Percentiles rank a stretch among this genome's conserved stretches.
Evolutionary conservation across 2,797 vertebrate species (phyloP).

Genomic region (Cygnus olor): DNA sequence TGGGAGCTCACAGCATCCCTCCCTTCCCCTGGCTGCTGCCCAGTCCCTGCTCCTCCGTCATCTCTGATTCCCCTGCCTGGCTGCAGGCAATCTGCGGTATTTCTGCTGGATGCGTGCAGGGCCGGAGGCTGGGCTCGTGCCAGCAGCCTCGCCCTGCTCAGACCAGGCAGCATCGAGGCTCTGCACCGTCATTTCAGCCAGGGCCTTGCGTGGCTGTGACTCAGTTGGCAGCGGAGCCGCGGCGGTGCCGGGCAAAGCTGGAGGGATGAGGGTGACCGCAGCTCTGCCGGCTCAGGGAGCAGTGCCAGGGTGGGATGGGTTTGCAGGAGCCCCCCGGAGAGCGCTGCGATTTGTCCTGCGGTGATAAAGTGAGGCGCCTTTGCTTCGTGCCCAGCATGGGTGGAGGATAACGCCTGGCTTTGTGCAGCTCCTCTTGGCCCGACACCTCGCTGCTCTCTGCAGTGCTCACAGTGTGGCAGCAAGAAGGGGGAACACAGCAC

Average conservation of each 20-base stretch:
- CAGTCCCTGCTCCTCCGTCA: background rate
- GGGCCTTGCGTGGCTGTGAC: background rate
- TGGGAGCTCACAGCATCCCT: background rate
- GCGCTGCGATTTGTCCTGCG: background rate
- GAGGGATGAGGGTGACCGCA: fast-evolving
- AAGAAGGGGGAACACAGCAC: background rate
- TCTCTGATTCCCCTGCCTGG: background rate
- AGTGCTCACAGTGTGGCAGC: background rate
- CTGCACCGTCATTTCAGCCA: background rate
- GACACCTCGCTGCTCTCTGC: fast-evolving
- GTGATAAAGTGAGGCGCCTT: background rate
- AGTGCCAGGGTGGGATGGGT: background rate
- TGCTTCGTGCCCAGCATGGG: background rate
- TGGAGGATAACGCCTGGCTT: background rate
- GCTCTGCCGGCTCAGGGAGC: background rate
- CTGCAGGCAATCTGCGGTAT: background rate
- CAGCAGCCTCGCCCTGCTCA: background rate
- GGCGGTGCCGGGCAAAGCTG: background rate
- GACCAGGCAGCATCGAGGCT: background rate
- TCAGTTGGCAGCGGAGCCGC: background rate
- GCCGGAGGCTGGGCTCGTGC: background rate
- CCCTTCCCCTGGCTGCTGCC: background rate
- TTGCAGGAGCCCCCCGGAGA: background rate
- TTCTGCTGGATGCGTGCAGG: background rate
- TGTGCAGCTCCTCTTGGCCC: background rate